Conservation (phyloP, 2,797 vertebrate genomes). For the Ptychobarbus kaznakovi region DNA sequence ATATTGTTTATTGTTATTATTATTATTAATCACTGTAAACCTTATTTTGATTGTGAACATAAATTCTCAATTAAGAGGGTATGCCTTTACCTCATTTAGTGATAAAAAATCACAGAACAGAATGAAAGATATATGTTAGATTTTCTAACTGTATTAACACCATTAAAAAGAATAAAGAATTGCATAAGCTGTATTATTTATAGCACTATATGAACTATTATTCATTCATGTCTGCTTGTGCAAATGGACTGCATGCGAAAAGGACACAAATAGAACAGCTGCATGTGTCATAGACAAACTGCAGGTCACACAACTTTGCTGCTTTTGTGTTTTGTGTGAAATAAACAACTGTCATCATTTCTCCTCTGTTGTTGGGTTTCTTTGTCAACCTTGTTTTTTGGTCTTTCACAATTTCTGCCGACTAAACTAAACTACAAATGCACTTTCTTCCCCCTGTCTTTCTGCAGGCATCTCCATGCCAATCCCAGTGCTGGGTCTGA, state of each 20-base stretch:
- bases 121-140: neutral
- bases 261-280: neutral
- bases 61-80: neutral
- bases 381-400: neutral
- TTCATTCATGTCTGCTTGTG: neutral
- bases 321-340: neutral
- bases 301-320: neutral
- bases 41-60: neutral
- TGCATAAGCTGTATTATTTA: neutral
- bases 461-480: conserved; percentile 83
- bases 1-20: neutral
- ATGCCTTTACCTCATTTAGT: neutral
- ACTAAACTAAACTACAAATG: conserved; percentile 18
- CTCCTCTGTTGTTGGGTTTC: neutral
- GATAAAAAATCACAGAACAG: neutral
- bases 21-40: neutral
- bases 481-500: conserved; percentile 80
- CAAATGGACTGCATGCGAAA: neutral
- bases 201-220: neutral
- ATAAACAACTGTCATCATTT: neutral
- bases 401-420: neutral
- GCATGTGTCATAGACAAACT: neutral
- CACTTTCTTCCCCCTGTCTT: neutral
- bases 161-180: neutral
- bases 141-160: neutral